A percentile compares a stretch with the other conserved stretches of the same genome.
These are phyloP conservation scores for Gobiocypris rarus DNA, from an alignment of 2,113 vertebrate species.

Conservation along the genomic window DNA sequence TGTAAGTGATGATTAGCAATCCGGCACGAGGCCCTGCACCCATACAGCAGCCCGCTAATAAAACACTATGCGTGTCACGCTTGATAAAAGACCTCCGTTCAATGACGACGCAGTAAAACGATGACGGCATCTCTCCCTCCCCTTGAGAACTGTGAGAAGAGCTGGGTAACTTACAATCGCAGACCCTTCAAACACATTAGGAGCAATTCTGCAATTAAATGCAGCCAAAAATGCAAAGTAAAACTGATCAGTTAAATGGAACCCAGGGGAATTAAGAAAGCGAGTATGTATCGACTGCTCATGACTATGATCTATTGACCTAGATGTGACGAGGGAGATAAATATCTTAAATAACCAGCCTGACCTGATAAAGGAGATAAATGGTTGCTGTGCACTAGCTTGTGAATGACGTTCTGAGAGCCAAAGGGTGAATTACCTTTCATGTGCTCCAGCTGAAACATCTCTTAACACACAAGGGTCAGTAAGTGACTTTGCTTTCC, in stretches of 20 bases:
- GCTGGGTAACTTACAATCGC: slow-evolving; percentile 3
- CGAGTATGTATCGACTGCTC: slow-evolving; percentile 13
- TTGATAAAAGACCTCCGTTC: slow-evolving; percentile 46
- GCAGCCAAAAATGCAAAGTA: background rate
- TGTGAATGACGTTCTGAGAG: background rate
- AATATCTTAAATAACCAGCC: slow-evolving; percentile 30
- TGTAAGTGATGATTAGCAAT: slow-evolving; percentile 70
- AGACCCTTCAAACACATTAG: background rate
- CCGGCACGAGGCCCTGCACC: slow-evolving; percentile 64
- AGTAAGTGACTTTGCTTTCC: slow-evolving; percentile 17
- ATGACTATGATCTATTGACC: slow-evolving; percentile 30
- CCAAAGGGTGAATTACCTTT: slow-evolving; percentile 49
- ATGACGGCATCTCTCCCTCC: slow-evolving; percentile 49
- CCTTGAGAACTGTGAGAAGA: slow-evolving; percentile 5
- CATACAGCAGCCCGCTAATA: slow-evolving; percentile 59
- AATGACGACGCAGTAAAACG: slow-evolving; percentile 35
- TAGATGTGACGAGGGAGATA: slow-evolving; percentile 11
- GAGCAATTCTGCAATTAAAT: slow-evolving; percentile 21
- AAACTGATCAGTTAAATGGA: background rate
- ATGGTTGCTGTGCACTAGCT: background rate
- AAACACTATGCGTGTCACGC: slow-evolving; percentile 57
- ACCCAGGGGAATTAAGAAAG: background rate
- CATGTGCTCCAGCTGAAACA: slow-evolving; percentile 50
- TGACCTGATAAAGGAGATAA: slow-evolving; percentile 22
- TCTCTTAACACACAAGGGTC: slow-evolving; percentile 46